Base-by-base conservation (phyloP, 2,888 invertebrate genomes). In the Leptinotarsa juncta region DNA sequence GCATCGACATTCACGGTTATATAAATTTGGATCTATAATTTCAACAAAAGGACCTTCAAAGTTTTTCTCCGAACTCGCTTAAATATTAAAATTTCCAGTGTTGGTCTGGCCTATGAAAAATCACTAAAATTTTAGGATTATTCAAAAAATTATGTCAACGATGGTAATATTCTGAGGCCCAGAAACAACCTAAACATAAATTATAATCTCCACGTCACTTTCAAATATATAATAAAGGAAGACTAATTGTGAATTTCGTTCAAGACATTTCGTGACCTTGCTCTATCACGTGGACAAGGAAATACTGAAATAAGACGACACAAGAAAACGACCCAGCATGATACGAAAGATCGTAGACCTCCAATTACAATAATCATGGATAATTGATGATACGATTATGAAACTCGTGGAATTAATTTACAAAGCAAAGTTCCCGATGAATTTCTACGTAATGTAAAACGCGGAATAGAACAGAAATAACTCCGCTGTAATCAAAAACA, bases 321-420 rank as follows among this genome's bases (percentile, higher is more conserved):
- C 23, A 26, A n/a, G 32, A 62, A 32, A 62, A 62, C 32, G n/a
- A 62, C 16, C 62, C 62, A 26, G 26, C 62, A 42, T 42, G 62
- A 15, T 42, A 7, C 32, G 32, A 62, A 3, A 62, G 16, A 62
- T 32, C 26, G 62, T 32, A 62, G 62, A 62, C 42, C 62, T n/a
- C 32, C n/a, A 42, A 62, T 62, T 32, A 62, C 32, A 32, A 62
- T 62, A 62, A 42, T 62, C n/a, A 62, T 20, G 62, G 16, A 14
- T 42, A 62, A 62, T 62, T 32, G 62, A n/a, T 10, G 62, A 2
- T 62, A 18, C 42, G 62, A 62, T 62, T 62, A 62, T 32, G 7
- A 62, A 32, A 42, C 12, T 32, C 62, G 62, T 62, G 42, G 42
- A 32, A 62, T 62, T 62, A 62, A 42, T 32, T 62, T 32, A 42